Conservation (phyloP, 2,113 vertebrate genomes). For the Ia io region DNA sequence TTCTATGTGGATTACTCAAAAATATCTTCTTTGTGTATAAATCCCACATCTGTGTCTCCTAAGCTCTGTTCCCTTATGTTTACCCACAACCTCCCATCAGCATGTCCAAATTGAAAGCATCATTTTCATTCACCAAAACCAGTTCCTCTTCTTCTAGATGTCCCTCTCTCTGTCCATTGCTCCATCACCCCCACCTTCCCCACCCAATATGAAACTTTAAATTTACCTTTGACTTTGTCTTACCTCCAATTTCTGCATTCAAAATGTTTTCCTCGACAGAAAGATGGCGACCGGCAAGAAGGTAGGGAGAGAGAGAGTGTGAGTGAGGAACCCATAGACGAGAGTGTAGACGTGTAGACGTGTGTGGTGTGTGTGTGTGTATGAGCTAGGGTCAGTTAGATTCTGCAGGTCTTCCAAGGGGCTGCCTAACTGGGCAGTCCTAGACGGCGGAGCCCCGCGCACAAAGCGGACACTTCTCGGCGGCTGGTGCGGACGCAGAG, state of each 20-base stretch:
- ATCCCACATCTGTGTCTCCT: neutral
- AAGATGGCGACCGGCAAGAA: too few relatives aligned
- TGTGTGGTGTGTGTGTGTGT: too few relatives aligned
- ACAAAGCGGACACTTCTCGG: too few relatives aligned
- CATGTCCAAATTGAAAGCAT: neutral
- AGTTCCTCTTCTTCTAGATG: neutral
- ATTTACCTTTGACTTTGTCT: conserved; percentile 9
- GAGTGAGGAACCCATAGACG: too few relatives aligned
- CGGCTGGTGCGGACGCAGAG: too few relatives aligned
- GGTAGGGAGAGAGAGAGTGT: too few relatives aligned
- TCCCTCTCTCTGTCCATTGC: neutral
- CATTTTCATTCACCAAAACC: neutral
- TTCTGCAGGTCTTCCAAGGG: too few relatives aligned
- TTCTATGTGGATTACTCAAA: neutral
- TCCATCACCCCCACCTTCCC: neutral
- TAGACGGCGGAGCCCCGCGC: too few relatives aligned
- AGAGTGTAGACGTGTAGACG: too few relatives aligned
- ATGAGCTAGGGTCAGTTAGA: too few relatives aligned
- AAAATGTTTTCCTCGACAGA: neutral
- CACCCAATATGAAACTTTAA: neutral
- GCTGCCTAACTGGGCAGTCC: too few relatives aligned
- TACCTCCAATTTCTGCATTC: neutral
- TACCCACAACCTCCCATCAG: neutral
- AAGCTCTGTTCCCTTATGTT: neutral
- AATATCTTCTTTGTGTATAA: neutral